Evolutionary conservation across 2,113 vertebrate species (phyloP).

Genomic region (Chaetorhynchus papuensis): DNA sequence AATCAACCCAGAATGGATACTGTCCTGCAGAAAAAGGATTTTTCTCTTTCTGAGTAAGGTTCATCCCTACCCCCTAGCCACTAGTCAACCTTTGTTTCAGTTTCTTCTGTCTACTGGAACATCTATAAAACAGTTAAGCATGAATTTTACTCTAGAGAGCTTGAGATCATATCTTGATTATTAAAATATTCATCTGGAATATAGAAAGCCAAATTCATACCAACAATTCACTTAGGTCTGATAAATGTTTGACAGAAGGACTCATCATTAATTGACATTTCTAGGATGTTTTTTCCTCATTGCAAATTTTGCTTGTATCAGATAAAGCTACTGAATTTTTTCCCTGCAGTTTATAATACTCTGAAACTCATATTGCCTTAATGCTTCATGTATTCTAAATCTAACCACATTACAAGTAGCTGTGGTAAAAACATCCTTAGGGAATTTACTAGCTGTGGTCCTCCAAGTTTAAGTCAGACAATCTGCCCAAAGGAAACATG

Average conservation of each 20-base stretch:
- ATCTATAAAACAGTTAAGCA: not conserved
- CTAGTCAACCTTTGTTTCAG: not conserved
- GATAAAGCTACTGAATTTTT: not conserved
- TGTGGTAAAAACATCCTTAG: not conserved
- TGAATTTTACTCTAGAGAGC: not conserved
- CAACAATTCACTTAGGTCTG: not conserved
- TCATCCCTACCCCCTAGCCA: not conserved
- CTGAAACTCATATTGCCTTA: not conserved
- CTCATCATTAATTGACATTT: slow-evolving; percentile 1
- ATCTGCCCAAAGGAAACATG: not conserved
- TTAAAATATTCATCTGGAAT: not conserved
- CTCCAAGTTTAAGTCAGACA: not conserved
- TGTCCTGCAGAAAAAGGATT: not conserved
- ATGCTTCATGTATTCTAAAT: not conserved
- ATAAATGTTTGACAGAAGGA: not conserved
- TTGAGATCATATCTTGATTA: not conserved
- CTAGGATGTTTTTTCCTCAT: not conserved
- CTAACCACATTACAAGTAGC: not conserved
- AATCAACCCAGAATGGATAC: not conserved
- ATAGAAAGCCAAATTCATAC: not conserved
- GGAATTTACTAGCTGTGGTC: not conserved
- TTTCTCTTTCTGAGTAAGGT: not conserved
- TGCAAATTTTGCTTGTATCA: not conserved
- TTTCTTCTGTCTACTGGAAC: not conserved
- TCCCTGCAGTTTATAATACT: not conserved